These are phyloP conservation scores for Psittacula derbiana DNA, from an alignment of 2,797 vertebrate genomes.

Conservation along the genomic window DNA sequence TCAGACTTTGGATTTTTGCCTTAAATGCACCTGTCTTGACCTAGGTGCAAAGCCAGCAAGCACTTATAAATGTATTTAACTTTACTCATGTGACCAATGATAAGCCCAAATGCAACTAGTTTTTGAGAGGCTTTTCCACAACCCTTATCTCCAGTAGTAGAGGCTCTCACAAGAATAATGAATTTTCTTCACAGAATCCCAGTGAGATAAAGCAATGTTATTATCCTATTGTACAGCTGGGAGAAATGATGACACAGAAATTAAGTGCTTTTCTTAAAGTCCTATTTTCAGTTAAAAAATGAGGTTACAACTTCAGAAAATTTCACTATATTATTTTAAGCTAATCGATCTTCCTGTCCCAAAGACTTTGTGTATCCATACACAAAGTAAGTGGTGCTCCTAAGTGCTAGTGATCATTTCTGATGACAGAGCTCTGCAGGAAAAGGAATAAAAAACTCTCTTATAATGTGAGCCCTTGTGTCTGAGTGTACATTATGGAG, in stretches of 20 bases:
- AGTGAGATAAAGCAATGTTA: constrained; percentile 44
- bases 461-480: not conserved
- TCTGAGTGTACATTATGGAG: not conserved
- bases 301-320: not conserved
- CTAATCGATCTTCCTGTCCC: constrained; percentile 24
- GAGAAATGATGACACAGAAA: constrained; percentile 28
- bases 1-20: not conserved
- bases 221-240: constrained; percentile 33
- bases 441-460: not conserved
- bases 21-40: not conserved
- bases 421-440: not conserved
- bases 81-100: not conserved
- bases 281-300: constrained; percentile 5
- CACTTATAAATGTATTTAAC: not conserved
- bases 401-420: not conserved
- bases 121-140: constrained; percentile 31
- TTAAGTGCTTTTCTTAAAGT: not conserved
- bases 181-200: constrained; percentile 46
- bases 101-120: not conserved
- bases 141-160: constrained; percentile 8
- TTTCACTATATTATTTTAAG: not conserved
- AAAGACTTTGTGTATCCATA: not conserved
- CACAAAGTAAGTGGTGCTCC: not conserved
- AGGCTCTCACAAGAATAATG: constrained; percentile 48
- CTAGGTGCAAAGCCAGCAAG: not conserved